These are phyloP conservation scores for Sisor rabdophorus DNA, from an alignment of 2,113 vertebrate genomes.

Conservation along the genomic window DNA sequence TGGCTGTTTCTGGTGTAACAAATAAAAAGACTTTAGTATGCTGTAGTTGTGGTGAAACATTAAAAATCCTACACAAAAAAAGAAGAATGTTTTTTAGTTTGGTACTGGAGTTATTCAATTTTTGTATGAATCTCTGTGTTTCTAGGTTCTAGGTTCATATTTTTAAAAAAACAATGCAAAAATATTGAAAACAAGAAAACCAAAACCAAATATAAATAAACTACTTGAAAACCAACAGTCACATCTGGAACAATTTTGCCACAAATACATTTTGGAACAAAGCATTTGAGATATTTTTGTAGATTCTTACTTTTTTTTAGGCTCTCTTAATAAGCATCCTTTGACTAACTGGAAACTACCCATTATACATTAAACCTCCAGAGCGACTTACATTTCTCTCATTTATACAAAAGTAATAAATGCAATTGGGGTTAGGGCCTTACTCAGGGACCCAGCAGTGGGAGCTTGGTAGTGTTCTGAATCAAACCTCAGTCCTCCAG, in stretches of 20 bases:
- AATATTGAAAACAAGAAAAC: neutral
- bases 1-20: neutral
- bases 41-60: neutral
- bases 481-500: too few species aligned
- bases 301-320: neutral
- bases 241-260: neutral
- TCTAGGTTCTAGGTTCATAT: neutral
- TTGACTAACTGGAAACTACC: neutral
- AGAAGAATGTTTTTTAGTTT: neutral
- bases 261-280: neutral
- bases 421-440: too few species aligned
- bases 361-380: too few species aligned
- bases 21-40: neutral
- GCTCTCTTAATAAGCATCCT: neutral
- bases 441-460: too few species aligned
- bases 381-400: too few species aligned
- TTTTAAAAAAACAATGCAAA: neutral
- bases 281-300: neutral
- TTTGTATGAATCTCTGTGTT: neutral
- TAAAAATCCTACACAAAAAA: neutral
- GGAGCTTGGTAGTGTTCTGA: too few species aligned
- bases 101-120: neutral
- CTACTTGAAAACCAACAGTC: neutral
- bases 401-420: too few species aligned
- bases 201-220: neutral